A percentile compares a stretch with the other conserved stretches of the same genome.
Evolutionary conservation across 2,888 invertebrate species (phyloP).

Genomic region (Diaperis boleti): DNA sequence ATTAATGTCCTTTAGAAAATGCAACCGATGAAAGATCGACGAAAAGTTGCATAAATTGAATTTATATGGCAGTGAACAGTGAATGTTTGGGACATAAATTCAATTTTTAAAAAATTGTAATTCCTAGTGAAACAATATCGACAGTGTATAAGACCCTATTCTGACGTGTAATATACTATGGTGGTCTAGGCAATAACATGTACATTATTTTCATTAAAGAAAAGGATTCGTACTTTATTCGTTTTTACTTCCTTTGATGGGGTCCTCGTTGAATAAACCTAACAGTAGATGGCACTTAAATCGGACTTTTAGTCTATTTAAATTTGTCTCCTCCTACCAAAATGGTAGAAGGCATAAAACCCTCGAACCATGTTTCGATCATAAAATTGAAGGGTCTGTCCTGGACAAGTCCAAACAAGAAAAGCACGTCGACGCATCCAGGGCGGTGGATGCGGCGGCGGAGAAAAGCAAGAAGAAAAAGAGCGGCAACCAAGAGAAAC

Average conservation of each 20-base stretch:
- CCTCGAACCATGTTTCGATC: no score
- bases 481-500: no score
- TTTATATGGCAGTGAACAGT: constrained; percentile 17
- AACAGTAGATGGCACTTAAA: no score
- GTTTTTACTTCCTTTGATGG: neutral
- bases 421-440: no score
- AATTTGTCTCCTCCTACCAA: no score
- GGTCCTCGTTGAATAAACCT: no score
- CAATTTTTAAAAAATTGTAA: constrained; percentile 48
- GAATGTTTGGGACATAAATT: constrained; percentile 37
- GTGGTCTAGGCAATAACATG: constrained; percentile 69
- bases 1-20: constrained; percentile 53
- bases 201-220: constrained; percentile 70
- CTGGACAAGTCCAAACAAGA: no score
- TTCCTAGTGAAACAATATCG: constrained; percentile 47
- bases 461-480: no score
- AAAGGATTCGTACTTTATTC: constrained; percentile 64
- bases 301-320: no score
- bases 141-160: constrained; percentile 64
- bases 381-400: no score
- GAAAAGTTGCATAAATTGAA: constrained; percentile 36
- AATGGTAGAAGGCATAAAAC: no score
- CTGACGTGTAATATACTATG: constrained; percentile 66
- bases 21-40: constrained; percentile 44
- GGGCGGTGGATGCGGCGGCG: no score